Conservation (phyloP, 2,113 vertebrate genomes). For the Emydocephalus ijimae region DNA sequence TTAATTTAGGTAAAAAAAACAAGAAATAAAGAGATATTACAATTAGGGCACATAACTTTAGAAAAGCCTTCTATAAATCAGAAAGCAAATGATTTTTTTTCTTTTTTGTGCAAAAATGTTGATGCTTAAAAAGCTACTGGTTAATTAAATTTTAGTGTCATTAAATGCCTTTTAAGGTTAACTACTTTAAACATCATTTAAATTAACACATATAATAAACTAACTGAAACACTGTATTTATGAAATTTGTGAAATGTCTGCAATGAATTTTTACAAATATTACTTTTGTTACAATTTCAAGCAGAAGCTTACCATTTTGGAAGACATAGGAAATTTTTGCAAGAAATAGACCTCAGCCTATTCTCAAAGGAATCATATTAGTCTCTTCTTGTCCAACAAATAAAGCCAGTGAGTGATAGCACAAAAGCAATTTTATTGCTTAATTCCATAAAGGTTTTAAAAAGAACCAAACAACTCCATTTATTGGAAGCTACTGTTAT, state of each 20-base stretch:
- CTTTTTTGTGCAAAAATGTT: background rate
- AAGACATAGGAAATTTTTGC: background rate
- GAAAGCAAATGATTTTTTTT: background rate
- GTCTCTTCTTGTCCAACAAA: background rate
- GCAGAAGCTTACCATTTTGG: background rate
- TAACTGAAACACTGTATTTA: background rate
- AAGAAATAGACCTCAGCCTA: background rate
- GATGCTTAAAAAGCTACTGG: background rate
- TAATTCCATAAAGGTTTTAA: background rate
- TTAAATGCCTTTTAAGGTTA: background rate
- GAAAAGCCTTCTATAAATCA: background rate
- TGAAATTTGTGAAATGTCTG: background rate
- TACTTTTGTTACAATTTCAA: background rate
- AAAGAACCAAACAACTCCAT: background rate
- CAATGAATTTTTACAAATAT: background rate
- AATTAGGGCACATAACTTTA: background rate
- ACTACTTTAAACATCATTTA: background rate
- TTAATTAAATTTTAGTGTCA: background rate
- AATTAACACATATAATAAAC: background rate
- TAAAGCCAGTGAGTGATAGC: background rate
- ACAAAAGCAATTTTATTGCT: background rate
- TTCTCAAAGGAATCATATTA: background rate
- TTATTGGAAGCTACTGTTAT: conserved; percentile 13
- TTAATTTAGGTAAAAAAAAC: background rate
- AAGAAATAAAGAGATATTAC: background rate